Percentiles rank a stretch among this genome's conserved stretches.
Evolutionary conservation across 2,113 vertebrate genomes (phyloP).

Genomic region (Potamarius usumacintae): DNA sequence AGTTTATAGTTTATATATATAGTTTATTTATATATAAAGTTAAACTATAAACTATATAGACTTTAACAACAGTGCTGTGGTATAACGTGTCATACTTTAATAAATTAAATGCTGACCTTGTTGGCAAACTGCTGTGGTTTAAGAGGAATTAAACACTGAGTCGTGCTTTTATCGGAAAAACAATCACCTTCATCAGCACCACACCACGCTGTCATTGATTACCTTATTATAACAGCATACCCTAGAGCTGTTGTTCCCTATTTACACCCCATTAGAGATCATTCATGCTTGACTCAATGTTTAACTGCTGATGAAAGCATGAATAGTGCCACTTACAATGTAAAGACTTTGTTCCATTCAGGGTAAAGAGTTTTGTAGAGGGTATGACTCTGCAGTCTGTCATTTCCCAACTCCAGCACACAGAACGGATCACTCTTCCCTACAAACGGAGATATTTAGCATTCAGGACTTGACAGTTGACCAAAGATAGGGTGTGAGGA

Average conservation of each 20-base stretch:
- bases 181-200: neutral
- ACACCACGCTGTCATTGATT: neutral
- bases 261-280: neutral
- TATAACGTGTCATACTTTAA: no score
- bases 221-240: neutral
- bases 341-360: conserved; percentile 95
- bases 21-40: no score
- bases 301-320: neutral
- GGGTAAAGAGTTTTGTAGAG: conserved; percentile 94
- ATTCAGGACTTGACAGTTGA: neutral
- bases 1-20: no score
- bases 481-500: neutral
- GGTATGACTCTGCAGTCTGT: conserved; percentile 89
- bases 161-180: neutral
- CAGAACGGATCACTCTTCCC: conserved; percentile 98
- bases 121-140: neutral
- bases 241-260: neutral
- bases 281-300: neutral
- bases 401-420: conserved; percentile 88
- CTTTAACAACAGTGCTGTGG: neutral
- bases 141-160: neutral
- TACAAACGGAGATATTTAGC: conserved; percentile 53
- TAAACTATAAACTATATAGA: no score
- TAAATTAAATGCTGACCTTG: no score
- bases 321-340: conserved; percentile 81